phyloP scores from a whole-genome alignment of 1,140 invertebrate genomes.

The Ceratosolen fusciceps region DNA sequence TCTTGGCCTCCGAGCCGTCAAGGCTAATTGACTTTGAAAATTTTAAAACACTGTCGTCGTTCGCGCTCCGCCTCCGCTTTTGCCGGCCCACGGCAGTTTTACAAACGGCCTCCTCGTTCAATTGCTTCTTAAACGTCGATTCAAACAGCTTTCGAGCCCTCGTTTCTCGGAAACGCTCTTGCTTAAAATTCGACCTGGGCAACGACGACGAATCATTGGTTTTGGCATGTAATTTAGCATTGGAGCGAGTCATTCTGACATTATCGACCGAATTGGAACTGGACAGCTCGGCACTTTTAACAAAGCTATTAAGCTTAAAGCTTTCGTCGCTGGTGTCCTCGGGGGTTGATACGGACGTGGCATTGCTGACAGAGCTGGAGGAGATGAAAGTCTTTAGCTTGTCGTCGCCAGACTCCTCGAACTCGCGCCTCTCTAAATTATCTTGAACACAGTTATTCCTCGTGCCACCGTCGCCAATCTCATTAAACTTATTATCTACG shows the following conservation, averaged over 20 bases:
- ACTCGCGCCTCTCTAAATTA: neutral
- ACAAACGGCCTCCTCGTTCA: slow-evolving; percentile 17
- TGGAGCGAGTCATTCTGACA: slow-evolving; percentile 36
- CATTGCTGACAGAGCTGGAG: neutral
- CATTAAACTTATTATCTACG: neutral
- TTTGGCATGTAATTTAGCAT: slow-evolving; percentile 28
- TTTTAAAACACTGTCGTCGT: slow-evolving; percentile 19
- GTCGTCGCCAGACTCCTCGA: neutral
- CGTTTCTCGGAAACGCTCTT: slow-evolving; percentile 27
- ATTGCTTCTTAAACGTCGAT: slow-evolving; percentile 6
- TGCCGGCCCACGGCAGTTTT: slow-evolving; percentile 21
- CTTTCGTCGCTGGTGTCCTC: slow-evolving; percentile 19
- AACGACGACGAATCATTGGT: slow-evolving; percentile 12
- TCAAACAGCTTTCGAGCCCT: slow-evolving; percentile 28
- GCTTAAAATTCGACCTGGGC: neutral
- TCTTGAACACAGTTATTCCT: slow-evolving; percentile 1
- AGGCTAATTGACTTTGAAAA: slow-evolving; percentile 23
- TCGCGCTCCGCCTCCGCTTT: slow-evolving; percentile 42
- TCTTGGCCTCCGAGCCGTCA: slow-evolving; percentile 33
- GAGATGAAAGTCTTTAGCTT: neutral
- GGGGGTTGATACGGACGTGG: neutral
- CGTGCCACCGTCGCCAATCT: neutral
- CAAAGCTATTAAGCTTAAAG: neutral
- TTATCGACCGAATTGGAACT: slow-evolving; percentile 34
- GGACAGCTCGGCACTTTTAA: slow-evolving; percentile 34